These are phyloP conservation scores for Sebastiscus tertius DNA, from an alignment of 2,797 vertebrate genomes.

Conservation along the genomic window DNA sequence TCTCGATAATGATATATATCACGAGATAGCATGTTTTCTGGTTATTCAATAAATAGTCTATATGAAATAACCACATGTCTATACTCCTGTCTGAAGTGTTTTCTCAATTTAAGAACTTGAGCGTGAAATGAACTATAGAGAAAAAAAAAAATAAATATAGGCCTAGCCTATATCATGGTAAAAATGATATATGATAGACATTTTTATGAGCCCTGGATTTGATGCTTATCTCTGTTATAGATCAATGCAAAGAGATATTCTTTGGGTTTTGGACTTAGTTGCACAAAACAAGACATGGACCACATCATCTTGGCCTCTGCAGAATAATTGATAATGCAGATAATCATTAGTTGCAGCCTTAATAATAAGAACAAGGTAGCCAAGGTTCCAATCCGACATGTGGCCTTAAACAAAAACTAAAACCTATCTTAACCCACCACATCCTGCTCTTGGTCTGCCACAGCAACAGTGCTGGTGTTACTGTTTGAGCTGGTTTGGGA, in stretches of 20 bases:
- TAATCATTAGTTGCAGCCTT: not conserved
- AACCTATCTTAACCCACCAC: not conserved
- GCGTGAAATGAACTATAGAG: too few species aligned
- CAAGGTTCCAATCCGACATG: not conserved
- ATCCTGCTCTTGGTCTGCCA: constrained; percentile 35
- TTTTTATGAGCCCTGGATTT: not conserved
- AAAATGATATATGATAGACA: too few species aligned
- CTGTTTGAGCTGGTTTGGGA: constrained; percentile 1
- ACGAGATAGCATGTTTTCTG: too few species aligned
- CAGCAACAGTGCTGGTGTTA: not conserved
- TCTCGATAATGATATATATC: too few species aligned
- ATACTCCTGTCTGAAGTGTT: too few species aligned
- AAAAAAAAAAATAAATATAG: too few species aligned
- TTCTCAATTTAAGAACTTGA: too few species aligned
- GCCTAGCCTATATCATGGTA: too few species aligned
- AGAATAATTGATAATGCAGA: not conserved
- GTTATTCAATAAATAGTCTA: too few species aligned
- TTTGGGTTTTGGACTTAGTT: not conserved
- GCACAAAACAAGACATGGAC: not conserved
- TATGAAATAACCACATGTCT: too few species aligned
- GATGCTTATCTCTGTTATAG: not conserved
- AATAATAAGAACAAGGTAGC: not conserved
- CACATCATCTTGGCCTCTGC: not conserved
- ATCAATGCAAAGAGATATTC: not conserved
- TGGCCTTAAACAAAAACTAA: not conserved